phyloP scores from a whole-genome alignment of 2,888 invertebrate species.

The Athalia cordata region DNA sequence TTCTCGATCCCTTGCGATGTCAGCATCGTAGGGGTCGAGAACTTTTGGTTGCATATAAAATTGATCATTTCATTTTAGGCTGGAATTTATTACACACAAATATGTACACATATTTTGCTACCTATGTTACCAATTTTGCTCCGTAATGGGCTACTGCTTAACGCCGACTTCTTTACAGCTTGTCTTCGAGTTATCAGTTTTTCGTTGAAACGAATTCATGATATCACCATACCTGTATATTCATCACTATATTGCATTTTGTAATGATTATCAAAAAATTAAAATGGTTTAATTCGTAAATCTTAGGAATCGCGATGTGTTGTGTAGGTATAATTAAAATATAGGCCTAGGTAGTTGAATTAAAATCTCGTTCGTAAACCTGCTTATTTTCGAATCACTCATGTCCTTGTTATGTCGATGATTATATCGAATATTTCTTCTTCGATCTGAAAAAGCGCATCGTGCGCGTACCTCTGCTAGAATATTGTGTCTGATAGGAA shows the following conservation, averaged over 20 bases:
- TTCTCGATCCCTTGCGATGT: too few species aligned
- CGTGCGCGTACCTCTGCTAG: background rate
- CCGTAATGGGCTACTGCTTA: background rate
- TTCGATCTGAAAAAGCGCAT: constrained; percentile 13
- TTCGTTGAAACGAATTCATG: background rate
- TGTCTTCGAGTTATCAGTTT: background rate
- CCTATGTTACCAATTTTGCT: constrained; percentile 3
- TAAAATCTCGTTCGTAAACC: background rate
- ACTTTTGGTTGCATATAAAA: too few species aligned
- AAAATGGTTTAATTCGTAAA: background rate
- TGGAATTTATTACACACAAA: background rate
- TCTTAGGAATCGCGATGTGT: background rate
- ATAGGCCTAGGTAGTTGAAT: background rate
- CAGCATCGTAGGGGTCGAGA: too few species aligned
- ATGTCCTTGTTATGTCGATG: constrained; percentile 13
- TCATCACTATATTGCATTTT: background rate
- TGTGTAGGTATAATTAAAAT: background rate
- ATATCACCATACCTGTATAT: background rate
- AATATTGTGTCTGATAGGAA: constrained; percentile 15
- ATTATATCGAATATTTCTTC: constrained; percentile 1
- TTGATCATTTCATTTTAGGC: background rate
- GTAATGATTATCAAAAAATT: background rate
- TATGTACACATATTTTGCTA: background rate
- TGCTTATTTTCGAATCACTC: background rate
- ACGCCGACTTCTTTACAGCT: background rate